Percentiles rank a stretch among this genome's conserved stretches.
Conservation (phyloP, 2,888 invertebrate species). For the Coelogynopora nodosa region DNA sequence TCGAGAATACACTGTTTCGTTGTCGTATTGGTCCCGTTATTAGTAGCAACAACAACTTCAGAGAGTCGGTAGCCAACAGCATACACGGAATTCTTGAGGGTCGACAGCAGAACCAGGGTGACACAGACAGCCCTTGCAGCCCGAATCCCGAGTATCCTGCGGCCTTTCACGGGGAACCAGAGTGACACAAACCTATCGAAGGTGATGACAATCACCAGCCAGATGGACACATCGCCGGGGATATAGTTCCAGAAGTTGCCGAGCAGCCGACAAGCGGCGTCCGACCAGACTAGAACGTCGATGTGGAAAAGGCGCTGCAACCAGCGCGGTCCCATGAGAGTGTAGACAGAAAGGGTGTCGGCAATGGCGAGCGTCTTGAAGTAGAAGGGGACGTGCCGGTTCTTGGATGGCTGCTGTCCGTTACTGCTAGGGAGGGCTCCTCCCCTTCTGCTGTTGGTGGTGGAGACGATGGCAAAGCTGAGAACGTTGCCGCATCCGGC, state of each 20-base stretch:
- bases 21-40: background rate
- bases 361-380: background rate
- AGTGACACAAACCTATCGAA: background rate
- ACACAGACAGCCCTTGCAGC: background rate
- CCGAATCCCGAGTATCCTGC: background rate
- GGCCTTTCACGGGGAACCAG: conserved; percentile 10
- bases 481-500: background rate
- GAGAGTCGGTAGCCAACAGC: background rate
- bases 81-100: background rate
- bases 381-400: background rate
- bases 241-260: conserved; percentile 9
- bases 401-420: background rate
- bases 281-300: background rate
- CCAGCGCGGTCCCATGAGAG: background rate
- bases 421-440: background rate
- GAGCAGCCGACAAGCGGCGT: background rate
- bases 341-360: background rate
- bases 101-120: background rate
- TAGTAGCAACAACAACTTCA: background rate
- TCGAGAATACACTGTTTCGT: background rate
- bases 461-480: background rate
- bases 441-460: too few relatives aligned
- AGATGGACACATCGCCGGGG: background rate
- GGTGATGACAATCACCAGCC: background rate
- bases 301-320: background rate